Evolutionary conservation across 2,797 vertebrate genomes (phyloP), one percentile per base, ranked within the genome.

Genomic region (Graptemys geographica): DNA sequence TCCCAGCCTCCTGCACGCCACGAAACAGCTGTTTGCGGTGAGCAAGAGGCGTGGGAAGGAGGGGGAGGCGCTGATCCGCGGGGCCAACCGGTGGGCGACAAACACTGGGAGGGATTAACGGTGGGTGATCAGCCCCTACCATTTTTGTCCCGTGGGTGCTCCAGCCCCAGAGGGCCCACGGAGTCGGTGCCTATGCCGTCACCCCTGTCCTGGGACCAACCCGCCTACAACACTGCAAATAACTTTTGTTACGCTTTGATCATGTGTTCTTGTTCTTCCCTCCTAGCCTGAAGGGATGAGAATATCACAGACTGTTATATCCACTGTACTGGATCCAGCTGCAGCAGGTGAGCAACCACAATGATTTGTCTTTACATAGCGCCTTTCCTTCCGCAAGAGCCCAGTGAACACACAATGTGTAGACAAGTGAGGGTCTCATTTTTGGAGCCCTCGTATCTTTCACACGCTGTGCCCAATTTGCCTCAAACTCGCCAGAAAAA

Each of bases 221-320:
- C n/a, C 1, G n/a, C 2, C 33, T 21, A 37, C n/a, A 65, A n/a
- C 16, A n/a, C 31, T 8, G 16, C 62, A 37, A 21, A 69, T 37
- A 69, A 21, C 19, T 37, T 16, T 69, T 37, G 18, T 69, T 69
- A 37, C n/a, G 37, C 65, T 21, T 37, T 18, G 8, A 37, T n/a
- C 8, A 5, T 21, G 65, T 69, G 33, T 44, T 8, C 41, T 76
- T 74, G 21, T 47, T 76, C 41, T 76, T 47, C 72, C 18, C 44
- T 62, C 84, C 31, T 87, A 95, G 99, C 94, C 99, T 11, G 99
- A 99, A 53, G 99, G 99, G 51, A 97, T 99, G 44, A 98, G 97
- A 94, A 51, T 97, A 16, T 98, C 98, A 95, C 98, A 98, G 56
- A 93, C 98, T 31, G 98, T 99, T n/a, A 95, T 91, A 2, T 96